Base-by-base conservation (phyloP, 2,797 vertebrate genomes). In the Hipposideros larvatus region DNA sequence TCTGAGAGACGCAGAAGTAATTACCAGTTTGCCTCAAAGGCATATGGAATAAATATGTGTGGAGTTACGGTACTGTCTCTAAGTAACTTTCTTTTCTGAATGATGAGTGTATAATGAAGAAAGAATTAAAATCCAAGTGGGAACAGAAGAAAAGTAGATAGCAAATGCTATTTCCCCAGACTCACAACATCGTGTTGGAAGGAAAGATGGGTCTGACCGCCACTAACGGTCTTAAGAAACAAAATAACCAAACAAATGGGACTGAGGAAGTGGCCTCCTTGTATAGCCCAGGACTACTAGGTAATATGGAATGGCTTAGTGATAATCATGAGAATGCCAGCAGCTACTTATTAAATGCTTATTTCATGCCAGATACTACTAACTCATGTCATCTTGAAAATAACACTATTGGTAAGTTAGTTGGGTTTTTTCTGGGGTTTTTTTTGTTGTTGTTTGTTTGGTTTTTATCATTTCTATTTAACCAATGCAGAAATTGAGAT, bases 1-100 rank as follows among this genome's bases (percentile, higher is more conserved):
- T 84, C 77, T 74, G 19, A 96, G 73, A 96, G 75, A 68, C 70
- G 83, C 68, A 90, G 51, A 96, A 88, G 43, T 79, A 94, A 89
- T 86, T 70, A 92, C 26, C 51, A 80, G 8, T 87, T 97, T 95
- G 71, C 70, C 37, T 95, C 86, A 70, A 82, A 96, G 73, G 59
- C 66, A 18, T 51, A 70, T 80, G 19, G 51, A 57, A 87, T 94
- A 85, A 95, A 94, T 83, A 91, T 55, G 51, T n/a, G 70, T 89
- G 48, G 65, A 66, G 61, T 74, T 91, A 88, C 88, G 70, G 75
- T 70, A 74, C 46, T 43, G 73, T 89, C 43, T 87, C 53, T 85
- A 85, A 93, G 51, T 73, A 89, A 92, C 77, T 89, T 80, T 78
- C 28, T 73, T 74, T 91, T 82, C 19, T 90, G 68, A 93, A 65